phyloP scores from a whole-genome alignment of 2,113 vertebrate species.

The Heterochromis multidens region DNA sequence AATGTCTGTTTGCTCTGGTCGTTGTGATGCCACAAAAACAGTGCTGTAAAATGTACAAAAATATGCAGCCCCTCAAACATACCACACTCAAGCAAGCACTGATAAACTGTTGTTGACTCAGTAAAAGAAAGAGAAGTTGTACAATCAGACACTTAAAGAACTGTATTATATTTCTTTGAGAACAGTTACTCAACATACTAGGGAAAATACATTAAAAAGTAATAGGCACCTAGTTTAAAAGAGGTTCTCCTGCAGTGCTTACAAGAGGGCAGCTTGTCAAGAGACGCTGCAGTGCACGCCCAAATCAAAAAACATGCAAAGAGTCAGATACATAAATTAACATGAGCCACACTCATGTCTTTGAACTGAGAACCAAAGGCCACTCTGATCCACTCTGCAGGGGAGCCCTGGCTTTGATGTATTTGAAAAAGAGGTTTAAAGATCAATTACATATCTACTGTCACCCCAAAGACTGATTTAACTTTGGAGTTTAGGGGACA shows the following conservation, averaged over 20 bases:
- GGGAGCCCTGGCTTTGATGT: slow-evolving; percentile 36
- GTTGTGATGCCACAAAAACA: neutral
- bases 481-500: neutral
- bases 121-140: neutral
- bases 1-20: neutral
- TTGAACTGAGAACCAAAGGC: slow-evolving; percentile 36
- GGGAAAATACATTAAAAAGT: neutral
- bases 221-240: neutral
- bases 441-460: slow-evolving; percentile 32
- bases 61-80: neutral
- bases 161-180: neutral
- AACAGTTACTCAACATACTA: neutral
- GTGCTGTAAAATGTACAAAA: neutral
- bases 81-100: neutral
- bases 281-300: neutral
- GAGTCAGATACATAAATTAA: slow-evolving; percentile 41
- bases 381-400: slow-evolving; percentile 25
- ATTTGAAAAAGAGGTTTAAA: slow-evolving; percentile 49
- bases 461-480: slow-evolving; percentile 10
- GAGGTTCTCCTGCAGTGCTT: neutral
- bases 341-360: neutral
- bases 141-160: neutral
- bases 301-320: neutral
- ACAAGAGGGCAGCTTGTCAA: neutral
- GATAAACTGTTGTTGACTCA: neutral